phyloP scores from a whole-genome alignment of 92 coral and sea anemone species.

The Palythoa grandiflora region DNA sequence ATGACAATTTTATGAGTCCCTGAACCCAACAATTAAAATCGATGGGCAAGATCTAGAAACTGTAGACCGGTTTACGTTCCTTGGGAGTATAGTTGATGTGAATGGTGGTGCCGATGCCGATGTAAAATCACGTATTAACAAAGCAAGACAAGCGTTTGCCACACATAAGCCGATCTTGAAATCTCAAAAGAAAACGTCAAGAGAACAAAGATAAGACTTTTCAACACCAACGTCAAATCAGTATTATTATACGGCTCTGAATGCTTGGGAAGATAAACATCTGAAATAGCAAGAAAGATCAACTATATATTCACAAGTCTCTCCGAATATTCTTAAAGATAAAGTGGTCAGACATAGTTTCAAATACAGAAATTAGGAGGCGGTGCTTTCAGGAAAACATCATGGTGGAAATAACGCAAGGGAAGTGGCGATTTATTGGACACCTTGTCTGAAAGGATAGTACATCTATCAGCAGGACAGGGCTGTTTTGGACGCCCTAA shows the following conservation, averaged over 20 bases:
- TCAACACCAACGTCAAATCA: conserved; percentile 34
- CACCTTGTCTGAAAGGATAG: too few relatives aligned
- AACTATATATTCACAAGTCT: too few relatives aligned
- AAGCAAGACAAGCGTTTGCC: conserved; percentile 38
- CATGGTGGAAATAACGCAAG: too few relatives aligned
- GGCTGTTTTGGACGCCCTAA: too few relatives aligned
- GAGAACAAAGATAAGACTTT: conserved; percentile 23
- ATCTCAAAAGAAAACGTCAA: conserved; percentile 7
- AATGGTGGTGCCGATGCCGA: conserved; percentile 24
- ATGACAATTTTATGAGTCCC: conserved; percentile 23
- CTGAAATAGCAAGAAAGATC: too few relatives aligned
- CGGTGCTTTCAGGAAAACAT: too few relatives aligned
- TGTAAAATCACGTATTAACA: conserved; percentile 27
- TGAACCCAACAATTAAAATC: conserved; percentile 22
- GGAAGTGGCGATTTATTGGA: too few relatives aligned
- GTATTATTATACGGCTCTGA: neutral
- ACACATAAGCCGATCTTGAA: conserved; percentile 24
- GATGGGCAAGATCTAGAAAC: conserved; percentile 6
- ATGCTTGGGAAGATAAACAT: too few relatives aligned
- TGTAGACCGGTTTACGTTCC: conserved; percentile 27
- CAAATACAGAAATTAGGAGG: too few relatives aligned
- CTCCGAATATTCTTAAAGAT: too few relatives aligned
- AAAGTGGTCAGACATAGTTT: too few relatives aligned
- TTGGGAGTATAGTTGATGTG: conserved; percentile 37
- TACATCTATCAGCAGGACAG: too few relatives aligned